Percentiles rank a stretch among this genome's conserved stretches.
phyloP scores from a whole-genome alignment of 2,113 vertebrate species.

The Paramormyrops kingsleyae region DNA sequence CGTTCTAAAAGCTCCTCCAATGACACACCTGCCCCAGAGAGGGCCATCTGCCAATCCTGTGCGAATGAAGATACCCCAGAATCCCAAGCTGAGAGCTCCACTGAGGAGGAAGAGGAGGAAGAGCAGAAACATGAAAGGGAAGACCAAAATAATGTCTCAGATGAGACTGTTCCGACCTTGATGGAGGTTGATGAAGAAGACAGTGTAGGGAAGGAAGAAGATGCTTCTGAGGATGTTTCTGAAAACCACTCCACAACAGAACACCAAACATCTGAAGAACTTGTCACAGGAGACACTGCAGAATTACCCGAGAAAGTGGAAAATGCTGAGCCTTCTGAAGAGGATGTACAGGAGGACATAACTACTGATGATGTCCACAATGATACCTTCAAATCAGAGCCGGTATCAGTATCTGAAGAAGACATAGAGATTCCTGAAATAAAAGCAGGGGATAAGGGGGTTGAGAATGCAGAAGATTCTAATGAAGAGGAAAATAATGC shows the following conservation, averaged over 20 bases:
- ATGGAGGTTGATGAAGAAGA: not conserved
- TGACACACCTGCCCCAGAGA: slow-evolving; percentile 63
- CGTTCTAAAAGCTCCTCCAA: slow-evolving; percentile 61
- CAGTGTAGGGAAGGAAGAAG: slow-evolving; percentile 22
- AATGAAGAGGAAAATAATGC: slow-evolving; percentile 8
- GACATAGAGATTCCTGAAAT: not conserved
- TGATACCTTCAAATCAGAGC: not conserved
- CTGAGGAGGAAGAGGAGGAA: slow-evolving; percentile 31
- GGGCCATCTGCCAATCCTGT: slow-evolving; percentile 56
- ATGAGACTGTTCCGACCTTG: not conserved
- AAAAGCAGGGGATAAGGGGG: not conserved
- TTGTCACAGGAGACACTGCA: not conserved
- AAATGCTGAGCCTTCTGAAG: not conserved
- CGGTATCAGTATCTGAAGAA: not conserved
- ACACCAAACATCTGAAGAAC: not conserved
- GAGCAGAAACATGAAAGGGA: slow-evolving; percentile 24
- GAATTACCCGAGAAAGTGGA: not conserved
- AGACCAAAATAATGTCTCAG: not conserved
- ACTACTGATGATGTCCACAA: not conserved
- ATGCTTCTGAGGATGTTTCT: not conserved
- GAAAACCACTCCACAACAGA: not conserved
- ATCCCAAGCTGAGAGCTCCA: not conserved
- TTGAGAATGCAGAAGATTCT: slow-evolving; percentile 10
- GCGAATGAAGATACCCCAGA: slow-evolving; percentile 20
- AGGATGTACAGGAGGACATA: not conserved